Percentiles rank a stretch among this genome's conserved stretches.
These are phyloP conservation scores for Eumacrocentrus americanus DNA, from an alignment of 2,888 invertebrate genomes.

Conservation along the genomic window DNA sequence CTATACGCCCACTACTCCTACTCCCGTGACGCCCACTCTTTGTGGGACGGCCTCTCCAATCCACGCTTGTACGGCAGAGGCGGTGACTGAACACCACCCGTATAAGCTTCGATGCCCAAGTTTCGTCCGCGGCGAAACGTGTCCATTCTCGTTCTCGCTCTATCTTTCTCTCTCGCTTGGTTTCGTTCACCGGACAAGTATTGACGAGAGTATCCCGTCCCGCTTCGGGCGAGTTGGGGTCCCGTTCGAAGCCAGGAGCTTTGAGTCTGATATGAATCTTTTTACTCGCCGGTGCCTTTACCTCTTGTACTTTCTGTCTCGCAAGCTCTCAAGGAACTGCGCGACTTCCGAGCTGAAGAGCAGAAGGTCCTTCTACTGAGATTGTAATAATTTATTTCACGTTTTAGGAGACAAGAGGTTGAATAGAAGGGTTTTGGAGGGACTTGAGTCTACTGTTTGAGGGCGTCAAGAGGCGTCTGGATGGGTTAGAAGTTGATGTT, in stretches of 20 bases:
- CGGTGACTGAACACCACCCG: slow-evolving; percentile 36
- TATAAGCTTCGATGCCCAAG: slow-evolving; percentile 36
- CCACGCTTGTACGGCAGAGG: slow-evolving; percentile 32
- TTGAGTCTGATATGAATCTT: slow-evolving; percentile 31
- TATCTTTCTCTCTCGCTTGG: slow-evolving; percentile 22
- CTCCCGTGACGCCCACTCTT: slow-evolving; percentile 30
- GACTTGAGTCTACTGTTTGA: slow-evolving; percentile 4
- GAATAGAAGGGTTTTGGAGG: neutral
- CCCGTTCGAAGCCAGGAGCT: slow-evolving; percentile 50
- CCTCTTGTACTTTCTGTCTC: too few species aligned
- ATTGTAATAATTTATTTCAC: slow-evolving; percentile 55
- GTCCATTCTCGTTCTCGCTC: slow-evolving; percentile 20
- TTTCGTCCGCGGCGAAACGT: slow-evolving; percentile 30
- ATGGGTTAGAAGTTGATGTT: slow-evolving; percentile 2
- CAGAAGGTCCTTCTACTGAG: slow-evolving; percentile 39
- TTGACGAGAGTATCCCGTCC: slow-evolving; percentile 48
- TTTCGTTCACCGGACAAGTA: slow-evolving; percentile 25
- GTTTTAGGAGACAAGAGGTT: slow-evolving; percentile 1
- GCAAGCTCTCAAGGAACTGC: too few species aligned
- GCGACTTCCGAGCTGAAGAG: too few species aligned
- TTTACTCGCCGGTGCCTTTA: too few species aligned
- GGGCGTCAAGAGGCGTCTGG: neutral
- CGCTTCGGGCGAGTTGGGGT: slow-evolving; percentile 53
- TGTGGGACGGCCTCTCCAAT: slow-evolving; percentile 2
- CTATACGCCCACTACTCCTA: slow-evolving; percentile 28